These are phyloP conservation scores for Apis cerana DNA, from an alignment of 1,140 invertebrate species.

Conservation along the genomic window DNA sequence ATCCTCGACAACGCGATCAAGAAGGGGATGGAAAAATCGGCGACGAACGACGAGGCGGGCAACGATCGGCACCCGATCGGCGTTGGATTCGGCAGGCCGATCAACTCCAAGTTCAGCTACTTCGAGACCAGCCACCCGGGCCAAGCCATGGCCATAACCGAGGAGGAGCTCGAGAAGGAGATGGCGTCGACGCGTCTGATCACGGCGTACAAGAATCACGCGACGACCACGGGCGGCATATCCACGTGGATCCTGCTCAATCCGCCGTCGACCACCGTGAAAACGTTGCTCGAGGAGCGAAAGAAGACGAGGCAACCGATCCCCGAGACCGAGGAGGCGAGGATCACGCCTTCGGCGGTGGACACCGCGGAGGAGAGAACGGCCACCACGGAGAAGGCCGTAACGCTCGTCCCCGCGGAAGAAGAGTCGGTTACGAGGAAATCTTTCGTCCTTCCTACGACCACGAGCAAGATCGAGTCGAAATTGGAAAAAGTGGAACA, in stretches of 20 bases:
- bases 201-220: constrained; percentile 77
- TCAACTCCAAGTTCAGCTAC: constrained; percentile 79
- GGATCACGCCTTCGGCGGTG: constrained; percentile 33
- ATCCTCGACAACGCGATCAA: constrained; percentile 35
- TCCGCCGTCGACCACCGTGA: constrained; percentile 79
- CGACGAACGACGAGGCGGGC: not conserved
- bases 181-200: constrained; percentile 67
- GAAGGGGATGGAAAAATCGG: constrained; percentile 7
- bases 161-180: constrained; percentile 78
- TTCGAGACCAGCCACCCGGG: constrained; percentile 78
- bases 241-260: constrained; percentile 90
- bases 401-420: not conserved
- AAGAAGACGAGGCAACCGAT: constrained; percentile 50
- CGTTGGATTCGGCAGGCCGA: constrained; percentile 73
- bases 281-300: constrained; percentile 56
- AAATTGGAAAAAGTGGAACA: constrained; percentile 47
- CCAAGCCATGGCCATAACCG: constrained; percentile 79
- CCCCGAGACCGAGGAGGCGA: constrained; percentile 19
- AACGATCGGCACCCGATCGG: constrained; percentile 50
- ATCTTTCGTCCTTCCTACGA: not conserved
- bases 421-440: constrained; percentile 59
- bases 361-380: constrained; percentile 24
- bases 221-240: constrained; percentile 85
- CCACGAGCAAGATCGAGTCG: constrained; percentile 68
- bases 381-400: constrained; percentile 28